Evolutionary conservation across 2,113 vertebrate genomes (phyloP).

Genomic region (Seriola aureovittata): DNA sequence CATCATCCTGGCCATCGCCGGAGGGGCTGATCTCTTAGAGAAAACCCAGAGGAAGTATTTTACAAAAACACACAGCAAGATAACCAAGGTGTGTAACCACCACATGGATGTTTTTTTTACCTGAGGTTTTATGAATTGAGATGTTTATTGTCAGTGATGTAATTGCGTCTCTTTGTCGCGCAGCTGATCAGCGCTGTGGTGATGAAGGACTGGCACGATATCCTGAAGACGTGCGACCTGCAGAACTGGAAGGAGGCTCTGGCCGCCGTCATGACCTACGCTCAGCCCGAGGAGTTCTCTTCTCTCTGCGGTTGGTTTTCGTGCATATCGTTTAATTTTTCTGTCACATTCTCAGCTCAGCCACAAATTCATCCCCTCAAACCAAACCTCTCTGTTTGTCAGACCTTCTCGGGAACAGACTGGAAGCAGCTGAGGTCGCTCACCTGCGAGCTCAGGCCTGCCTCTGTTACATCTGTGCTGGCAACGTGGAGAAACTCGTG

Average conservation of each 20-base stretch:
- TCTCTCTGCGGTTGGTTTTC: constrained; percentile 90
- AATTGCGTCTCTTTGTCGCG: neutral
- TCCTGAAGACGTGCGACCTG: constrained; percentile 94
- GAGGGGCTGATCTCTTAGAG: constrained; percentile 91
- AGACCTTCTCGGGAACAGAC: constrained; percentile 92
- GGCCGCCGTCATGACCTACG: constrained; percentile 95
- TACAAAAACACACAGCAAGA: constrained; percentile 91
- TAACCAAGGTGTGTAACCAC: constrained; percentile 91
- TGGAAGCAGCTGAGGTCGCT: constrained; percentile 88
- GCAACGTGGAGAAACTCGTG: constrained; percentile 94
- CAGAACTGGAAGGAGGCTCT: constrained; percentile 96
- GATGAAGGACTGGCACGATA: constrained; percentile 94
- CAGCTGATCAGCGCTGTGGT: constrained; percentile 97
- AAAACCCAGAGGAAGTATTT: constrained; percentile 96
- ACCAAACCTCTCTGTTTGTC: neutral
- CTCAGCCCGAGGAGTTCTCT: constrained; percentile 93
- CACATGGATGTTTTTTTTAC: rapidly evolving
- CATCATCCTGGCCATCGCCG: constrained; percentile 95
- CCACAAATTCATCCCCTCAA: neutral
- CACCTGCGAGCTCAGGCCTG: constrained; percentile 91
- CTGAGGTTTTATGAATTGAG: neutral
- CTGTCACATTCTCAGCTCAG: neutral
- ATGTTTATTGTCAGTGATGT: neutral
- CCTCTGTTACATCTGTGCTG: constrained; percentile 97
- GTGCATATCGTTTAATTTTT: rapidly evolving